These are phyloP conservation scores for Pelvicachromis taeniatus DNA, from an alignment of 2,113 vertebrate genomes.

Conservation along the genomic window DNA sequence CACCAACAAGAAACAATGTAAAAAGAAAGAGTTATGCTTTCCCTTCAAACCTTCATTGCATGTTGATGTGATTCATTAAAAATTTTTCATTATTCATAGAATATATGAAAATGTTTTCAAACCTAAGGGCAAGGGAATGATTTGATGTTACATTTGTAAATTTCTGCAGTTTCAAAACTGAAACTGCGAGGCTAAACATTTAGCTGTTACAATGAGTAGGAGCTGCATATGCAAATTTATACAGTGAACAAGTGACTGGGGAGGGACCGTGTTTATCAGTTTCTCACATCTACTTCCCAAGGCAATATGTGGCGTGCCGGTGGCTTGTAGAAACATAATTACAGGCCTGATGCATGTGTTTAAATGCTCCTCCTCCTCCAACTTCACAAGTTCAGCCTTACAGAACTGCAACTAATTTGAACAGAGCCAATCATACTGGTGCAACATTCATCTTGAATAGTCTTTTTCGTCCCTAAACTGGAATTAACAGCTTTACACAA, in stretches of 20 bases:
- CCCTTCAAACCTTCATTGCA: background rate
- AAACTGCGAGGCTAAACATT: background rate
- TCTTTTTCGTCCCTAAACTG: background rate
- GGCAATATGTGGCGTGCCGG: background rate
- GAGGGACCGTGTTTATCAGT: constrained; percentile 12
- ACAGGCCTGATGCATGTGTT: constrained; percentile 18
- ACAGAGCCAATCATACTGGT: background rate
- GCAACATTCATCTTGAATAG: background rate
- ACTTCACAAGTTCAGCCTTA: constrained; percentile 19
- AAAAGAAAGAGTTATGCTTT: background rate
- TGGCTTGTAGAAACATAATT: constrained; percentile 45
- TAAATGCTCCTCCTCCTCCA: constrained; percentile 28
- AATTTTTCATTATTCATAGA: background rate
- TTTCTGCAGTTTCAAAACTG: background rate
- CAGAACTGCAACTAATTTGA: background rate
- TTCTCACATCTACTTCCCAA: constrained; percentile 14
- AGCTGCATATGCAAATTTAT: constrained; percentile 26
- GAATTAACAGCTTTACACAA: background rate
- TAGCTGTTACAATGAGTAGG: background rate
- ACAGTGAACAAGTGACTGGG: constrained; percentile 23
- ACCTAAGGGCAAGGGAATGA: background rate
- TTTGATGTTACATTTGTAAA: background rate
- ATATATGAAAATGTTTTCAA: background rate
- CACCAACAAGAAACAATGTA: background rate
- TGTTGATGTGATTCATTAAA: background rate